These are phyloP conservation scores for Teleogryllus occipitalis DNA, from an alignment of 1,140 invertebrate species.

Conservation along the genomic window DNA sequence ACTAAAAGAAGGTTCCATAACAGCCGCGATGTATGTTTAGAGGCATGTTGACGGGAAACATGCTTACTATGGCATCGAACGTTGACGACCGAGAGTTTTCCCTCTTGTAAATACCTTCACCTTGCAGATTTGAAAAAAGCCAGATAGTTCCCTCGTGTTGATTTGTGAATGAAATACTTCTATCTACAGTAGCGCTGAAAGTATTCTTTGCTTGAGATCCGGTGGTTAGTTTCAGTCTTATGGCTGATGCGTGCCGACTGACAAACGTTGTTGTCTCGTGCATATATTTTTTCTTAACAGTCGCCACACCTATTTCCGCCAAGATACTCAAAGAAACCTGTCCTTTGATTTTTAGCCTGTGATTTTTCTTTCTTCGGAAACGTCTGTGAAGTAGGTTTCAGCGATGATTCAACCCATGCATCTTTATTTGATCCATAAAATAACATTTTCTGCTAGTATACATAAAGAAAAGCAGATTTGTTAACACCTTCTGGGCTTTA, in stretches of 20 bases:
- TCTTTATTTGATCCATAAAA: no score
- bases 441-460: no score
- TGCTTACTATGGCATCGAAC: not conserved
- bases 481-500: no score
- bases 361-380: no score
- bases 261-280: not conserved
- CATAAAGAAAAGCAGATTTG: no score
- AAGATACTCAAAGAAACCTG: no score
- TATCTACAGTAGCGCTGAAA: not conserved
- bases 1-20: not conserved
- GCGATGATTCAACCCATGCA: no score
- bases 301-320: no score
- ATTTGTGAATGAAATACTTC: not conserved
- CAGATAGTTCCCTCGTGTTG: not conserved
- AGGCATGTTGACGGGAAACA: not conserved
- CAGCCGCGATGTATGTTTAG: not conserved
- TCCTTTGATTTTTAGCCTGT: no score
- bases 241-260: not conserved
- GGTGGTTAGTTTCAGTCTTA: not conserved
- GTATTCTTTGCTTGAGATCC: not conserved
- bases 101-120: not conserved
- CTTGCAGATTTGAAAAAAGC: not conserved
- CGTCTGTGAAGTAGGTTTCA: no score
- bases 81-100: not conserved
- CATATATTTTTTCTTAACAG: no score